Conservation (phyloP, 2,888 invertebrate species). For the Halictus quadricinctus region DNA sequence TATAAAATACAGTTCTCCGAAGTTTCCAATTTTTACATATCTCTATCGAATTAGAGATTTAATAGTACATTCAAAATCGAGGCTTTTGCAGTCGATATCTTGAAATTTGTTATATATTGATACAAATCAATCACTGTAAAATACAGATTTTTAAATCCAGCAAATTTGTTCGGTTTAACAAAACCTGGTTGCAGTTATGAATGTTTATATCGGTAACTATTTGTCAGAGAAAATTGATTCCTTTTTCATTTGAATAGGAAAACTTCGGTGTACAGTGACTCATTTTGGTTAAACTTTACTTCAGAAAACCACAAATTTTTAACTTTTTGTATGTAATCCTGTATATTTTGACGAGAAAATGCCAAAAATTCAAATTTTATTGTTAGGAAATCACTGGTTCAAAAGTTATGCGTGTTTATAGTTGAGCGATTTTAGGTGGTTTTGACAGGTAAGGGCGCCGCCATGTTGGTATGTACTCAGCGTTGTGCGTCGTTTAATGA, state of each 20-base stretch:
- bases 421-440: no score
- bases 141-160: not conserved
- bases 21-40: not conserved
- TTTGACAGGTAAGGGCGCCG: no score
- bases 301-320: no score
- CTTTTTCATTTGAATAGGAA: not conserved
- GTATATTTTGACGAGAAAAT: no score
- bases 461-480: no score
- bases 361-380: no score
- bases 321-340: no score
- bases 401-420: no score
- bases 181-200: not conserved
- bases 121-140: no score
- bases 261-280: not conserved
- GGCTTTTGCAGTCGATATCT: not conserved
- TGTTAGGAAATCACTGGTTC: no score
- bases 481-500: no score
- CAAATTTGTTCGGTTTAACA: not conserved
- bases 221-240: not conserved
- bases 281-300: not conserved
- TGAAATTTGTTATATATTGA: no score
- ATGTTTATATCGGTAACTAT: not conserved
- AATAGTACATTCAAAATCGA: not conserved
- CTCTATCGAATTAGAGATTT: not conserved
- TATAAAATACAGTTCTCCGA: not conserved